A percentile compares a stretch with the other conserved stretches of the same genome.
phyloP scores from a whole-genome alignment of 1,140 invertebrate genomes.

The Tetragonula clypearis region DNA sequence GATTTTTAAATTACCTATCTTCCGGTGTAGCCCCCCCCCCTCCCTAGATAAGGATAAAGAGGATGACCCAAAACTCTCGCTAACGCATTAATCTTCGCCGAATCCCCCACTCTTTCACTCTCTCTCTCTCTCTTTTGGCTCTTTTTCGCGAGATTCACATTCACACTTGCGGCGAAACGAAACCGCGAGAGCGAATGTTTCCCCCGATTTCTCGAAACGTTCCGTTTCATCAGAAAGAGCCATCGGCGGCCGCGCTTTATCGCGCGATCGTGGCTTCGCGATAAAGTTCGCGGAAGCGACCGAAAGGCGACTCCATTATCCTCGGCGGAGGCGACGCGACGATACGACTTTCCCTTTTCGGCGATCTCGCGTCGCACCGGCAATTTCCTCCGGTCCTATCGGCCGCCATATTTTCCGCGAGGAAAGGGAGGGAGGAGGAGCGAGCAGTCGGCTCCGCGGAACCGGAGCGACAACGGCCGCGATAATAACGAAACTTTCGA shows the following conservation, averaged over 20 bases:
- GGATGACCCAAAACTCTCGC: constrained; percentile 46
- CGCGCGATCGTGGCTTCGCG: background rate
- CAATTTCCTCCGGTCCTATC: constrained; percentile 64
- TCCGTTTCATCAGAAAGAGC: too few relatives aligned
- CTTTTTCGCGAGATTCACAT: constrained; percentile 13
- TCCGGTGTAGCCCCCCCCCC: background rate
- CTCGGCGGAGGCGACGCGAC: too few relatives aligned
- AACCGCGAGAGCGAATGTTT: background rate
- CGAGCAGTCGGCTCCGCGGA: constrained; percentile 26
- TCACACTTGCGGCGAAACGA: background rate
- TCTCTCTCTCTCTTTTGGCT: background rate
- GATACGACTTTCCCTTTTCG: constrained; percentile 39
- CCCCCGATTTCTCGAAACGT: background rate
- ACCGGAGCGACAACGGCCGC: constrained; percentile 60
- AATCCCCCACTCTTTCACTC: too few relatives aligned
- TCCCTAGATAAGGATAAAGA: constrained; percentile 18
- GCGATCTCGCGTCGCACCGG: constrained; percentile 44
- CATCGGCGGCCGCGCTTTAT: too few relatives aligned
- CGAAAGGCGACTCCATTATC: constrained; percentile 11
- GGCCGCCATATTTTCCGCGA: constrained; percentile 50
- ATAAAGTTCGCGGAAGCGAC: constrained; percentile 3
- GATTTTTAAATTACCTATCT: constrained; percentile 54
- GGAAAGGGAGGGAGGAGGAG: too few relatives aligned
- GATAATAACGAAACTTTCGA: constrained; percentile 75
- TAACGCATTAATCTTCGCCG: constrained; percentile 54